Evolutionary conservation across 2,113 vertebrate species (phyloP), one percentile per base, ranked within the genome.

Genomic region (Chaetura pelagica): DNA sequence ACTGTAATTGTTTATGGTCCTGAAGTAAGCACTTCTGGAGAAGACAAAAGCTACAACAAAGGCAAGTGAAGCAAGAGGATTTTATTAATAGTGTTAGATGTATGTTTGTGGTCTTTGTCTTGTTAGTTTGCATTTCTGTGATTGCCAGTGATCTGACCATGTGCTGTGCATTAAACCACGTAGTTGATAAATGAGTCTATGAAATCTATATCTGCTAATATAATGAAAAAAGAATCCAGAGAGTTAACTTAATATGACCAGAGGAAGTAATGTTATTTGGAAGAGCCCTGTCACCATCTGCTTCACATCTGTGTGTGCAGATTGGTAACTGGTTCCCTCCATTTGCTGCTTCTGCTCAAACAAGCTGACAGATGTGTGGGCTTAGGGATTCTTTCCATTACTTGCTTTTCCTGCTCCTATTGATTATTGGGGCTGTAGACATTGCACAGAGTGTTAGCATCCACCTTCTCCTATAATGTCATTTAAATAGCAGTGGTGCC

Each of bases 181-280:
- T 14, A n/a, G 81, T 40, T 96, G 91, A 90, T 88, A 85, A 94
- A 93, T 58, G 85, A 86, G 78, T 74, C 74, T 69, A 49, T 82
- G 84, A 82, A 74, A 85, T 82, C 67, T 67, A 15, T 87, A 85
- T 80, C 90, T 90, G 58, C 63, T 91, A 91, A 94, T 86, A 83
- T 42, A 89, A 86, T 21, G 62, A 34, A 67, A 87, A 35, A 73
- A 94, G 77, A 83, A 72, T 61, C 74, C 73, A 68, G 78, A 72
- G 77, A 90, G 67, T 83, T 91, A 93, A 91, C 55, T 76, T 81
- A 87, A 91, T 93, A 27, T 19, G 72, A 44, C 42, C 59, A 54
- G 73, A 84, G 80, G 89, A 88, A 93, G 67, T 52, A 68, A 71
- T 9, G 66, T 44, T 72, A 38, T 74, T 87, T 93, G 82, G 71